phyloP scores from a whole-genome alignment of 2,797 vertebrate species.

The Balearica regulorum region DNA sequence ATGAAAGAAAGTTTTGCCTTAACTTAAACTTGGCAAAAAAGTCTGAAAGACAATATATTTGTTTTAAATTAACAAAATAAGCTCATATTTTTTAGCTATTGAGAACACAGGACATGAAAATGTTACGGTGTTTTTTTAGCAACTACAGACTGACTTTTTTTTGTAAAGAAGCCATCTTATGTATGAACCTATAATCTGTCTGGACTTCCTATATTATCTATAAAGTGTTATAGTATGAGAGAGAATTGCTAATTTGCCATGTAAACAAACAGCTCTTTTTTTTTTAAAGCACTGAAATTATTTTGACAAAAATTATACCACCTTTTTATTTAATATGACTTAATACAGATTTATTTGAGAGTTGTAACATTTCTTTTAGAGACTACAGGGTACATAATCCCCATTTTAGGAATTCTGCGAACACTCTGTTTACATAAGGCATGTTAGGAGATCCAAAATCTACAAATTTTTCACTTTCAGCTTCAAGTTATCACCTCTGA shows the following conservation, averaged over 20 bases:
- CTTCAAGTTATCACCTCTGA: slow-evolving; percentile 8
- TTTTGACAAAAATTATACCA: not conserved
- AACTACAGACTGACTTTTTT: not conserved
- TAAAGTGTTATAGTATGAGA: not conserved
- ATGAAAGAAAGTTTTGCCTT: slow-evolving; percentile 19
- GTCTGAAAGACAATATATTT: not conserved
- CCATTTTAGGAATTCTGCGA: slow-evolving; percentile 30
- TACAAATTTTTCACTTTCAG: slow-evolving; percentile 8
- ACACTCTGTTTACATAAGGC: slow-evolving; percentile 7
- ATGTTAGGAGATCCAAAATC: slow-evolving; percentile 3
- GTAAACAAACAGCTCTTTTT: not conserved
- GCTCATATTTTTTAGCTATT: not conserved
- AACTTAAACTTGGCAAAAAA: not conserved
- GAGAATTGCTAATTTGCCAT: not conserved
- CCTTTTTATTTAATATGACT: not conserved
- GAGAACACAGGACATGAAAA: not conserved
- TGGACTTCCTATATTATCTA: not conserved
- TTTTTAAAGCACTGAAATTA: not conserved
- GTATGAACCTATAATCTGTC: not conserved
- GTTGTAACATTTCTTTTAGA: not conserved
- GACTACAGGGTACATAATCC: not conserved
- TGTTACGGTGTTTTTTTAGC: not conserved
- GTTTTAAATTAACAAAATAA: slow-evolving; percentile 21
- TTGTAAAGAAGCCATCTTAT: not conserved
- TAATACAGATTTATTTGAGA: not conserved